Base-by-base conservation (phyloP, 37 sponge, comb jelly and placozoan species). In the Chondrosia reniformis region DNA sequence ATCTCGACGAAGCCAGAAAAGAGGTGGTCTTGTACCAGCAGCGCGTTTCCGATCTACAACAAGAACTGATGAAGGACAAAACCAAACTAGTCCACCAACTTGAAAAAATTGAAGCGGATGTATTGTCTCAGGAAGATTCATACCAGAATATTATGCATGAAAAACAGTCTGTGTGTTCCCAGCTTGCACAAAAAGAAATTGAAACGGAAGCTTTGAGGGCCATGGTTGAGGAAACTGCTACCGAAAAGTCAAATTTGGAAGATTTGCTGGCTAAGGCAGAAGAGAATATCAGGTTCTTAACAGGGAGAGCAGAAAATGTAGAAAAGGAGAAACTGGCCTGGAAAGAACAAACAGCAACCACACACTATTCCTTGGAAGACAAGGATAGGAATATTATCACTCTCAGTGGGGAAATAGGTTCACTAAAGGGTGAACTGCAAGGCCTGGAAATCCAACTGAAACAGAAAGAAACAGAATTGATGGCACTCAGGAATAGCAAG, bases 31-130 rank as follows among this genome's bases (percentile, higher is more conserved):
- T 76, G 30, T 69, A 84, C 38, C 80, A 81, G 56, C 77, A 87
- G 40, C 84, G 87, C 43, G 42, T 91, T 0, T 45, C 63, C n/a
- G 78, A 86, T 7, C 58, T 91, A 21, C 92, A 84, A 67, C 58
- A 71, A 42, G 87, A 80, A 15, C 45, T 91, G 3, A 45, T 86
- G 43, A 79, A 78, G 52, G 92, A 91, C 80, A 91, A 91, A 42
- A 87, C 84, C 1, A 32, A 63, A 28, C 77, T 91, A 31, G 92
- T 91, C 46, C 78, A 67, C 44, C 76, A 86, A 49, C 65, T 91
- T 31, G 92, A 91, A 43, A 84, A 63, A 1, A 91, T 91, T 33
- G 87, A 91, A 72, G 92, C 87, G 21, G 87, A 84, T 55, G 81
- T 87, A 22, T 64, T 81, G 24, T 83, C 84, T 22, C 45, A 74